Conservation (phyloP, 1,140 invertebrate genomes). For the Listronotus oregonensis region DNA sequence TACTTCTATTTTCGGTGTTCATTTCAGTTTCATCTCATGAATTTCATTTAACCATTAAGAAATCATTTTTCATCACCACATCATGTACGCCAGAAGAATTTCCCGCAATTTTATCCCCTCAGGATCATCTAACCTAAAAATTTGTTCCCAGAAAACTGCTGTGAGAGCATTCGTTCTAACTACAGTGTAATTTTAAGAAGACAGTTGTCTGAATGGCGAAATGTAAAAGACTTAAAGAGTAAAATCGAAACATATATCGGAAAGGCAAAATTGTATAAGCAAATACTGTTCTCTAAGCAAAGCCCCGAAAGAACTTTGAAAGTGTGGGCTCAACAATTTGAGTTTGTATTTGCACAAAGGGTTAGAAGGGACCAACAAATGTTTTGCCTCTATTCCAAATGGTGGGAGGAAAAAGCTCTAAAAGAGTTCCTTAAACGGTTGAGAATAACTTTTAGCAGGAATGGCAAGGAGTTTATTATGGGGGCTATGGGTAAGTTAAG, state of each 20-base stretch:
- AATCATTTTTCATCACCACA: not conserved
- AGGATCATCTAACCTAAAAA: slow-evolving; percentile 41
- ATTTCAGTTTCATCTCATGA: slow-evolving; percentile 21
- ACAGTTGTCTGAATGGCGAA: slow-evolving; percentile 27
- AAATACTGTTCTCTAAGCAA: slow-evolving; percentile 20
- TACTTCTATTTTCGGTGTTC: slow-evolving; percentile 8
- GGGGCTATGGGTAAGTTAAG: slow-evolving; percentile 52
- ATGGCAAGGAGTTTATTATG: slow-evolving; percentile 57
- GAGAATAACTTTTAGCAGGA: slow-evolving; percentile 54
- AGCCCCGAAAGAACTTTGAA: slow-evolving; percentile 47
- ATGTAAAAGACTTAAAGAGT: slow-evolving; percentile 26
- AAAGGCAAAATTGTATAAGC: slow-evolving; percentile 29
- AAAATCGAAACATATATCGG: slow-evolving; percentile 29
- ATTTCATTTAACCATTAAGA: not conserved
- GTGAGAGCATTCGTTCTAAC: slow-evolving; percentile 16
- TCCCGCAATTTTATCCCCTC: slow-evolving; percentile 32
- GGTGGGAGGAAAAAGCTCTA: slow-evolving; percentile 66
- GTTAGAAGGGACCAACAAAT: slow-evolving; percentile 66
- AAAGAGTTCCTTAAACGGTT: slow-evolving; percentile 61
- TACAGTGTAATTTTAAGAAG: slow-evolving; percentile 26
- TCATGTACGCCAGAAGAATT: slow-evolving; percentile 37
- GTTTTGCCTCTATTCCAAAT: slow-evolving; percentile 64
- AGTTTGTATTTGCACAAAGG: slow-evolving; percentile 67
- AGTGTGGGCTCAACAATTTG: slow-evolving; percentile 65
- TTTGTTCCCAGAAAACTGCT: slow-evolving; percentile 22